Conservation (phyloP, 2,888 invertebrate genomes). For the Caenorhabditis angaria region DNA sequence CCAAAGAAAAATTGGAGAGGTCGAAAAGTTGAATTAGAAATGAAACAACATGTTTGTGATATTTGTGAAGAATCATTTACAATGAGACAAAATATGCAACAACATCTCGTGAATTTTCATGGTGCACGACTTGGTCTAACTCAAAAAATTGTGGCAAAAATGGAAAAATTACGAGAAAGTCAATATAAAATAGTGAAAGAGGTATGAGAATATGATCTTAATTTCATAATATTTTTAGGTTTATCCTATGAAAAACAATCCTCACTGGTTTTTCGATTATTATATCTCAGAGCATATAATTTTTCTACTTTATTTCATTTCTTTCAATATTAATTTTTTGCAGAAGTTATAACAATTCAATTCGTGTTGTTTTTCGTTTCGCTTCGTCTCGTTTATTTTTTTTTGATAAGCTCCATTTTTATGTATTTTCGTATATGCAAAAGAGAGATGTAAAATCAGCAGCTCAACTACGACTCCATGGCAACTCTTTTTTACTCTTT, state of each 20-base stretch:
- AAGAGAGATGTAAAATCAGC: neutral
- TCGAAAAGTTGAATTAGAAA: conserved; percentile 6
- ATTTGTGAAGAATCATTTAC: conserved; percentile 57
- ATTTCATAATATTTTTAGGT: neutral
- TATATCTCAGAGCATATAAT: neutral
- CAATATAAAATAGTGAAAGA: neutral
- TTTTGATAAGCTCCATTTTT: neutral
- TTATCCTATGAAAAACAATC: neutral
- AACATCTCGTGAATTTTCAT: conserved; percentile 27
- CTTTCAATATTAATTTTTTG: no score
- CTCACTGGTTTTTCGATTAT: neutral
- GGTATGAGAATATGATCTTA: no score
- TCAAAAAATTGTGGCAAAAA: neutral
- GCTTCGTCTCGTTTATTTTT: neutral
- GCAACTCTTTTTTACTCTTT: neutral
- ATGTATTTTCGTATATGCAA: neutral
- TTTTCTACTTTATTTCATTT: no score
- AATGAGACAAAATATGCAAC: conserved; percentile 54
- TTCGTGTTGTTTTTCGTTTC: no score
- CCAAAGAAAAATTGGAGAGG: conserved; percentile 7
- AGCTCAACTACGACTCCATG: conserved; percentile 2
- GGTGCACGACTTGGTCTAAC: conserved; percentile 10
- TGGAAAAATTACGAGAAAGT: neutral
- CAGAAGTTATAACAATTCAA: no score
- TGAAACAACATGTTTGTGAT: conserved; percentile 50